Evolutionary conservation across 1,140 invertebrate genomes (phyloP).

Genomic region (Caenorhabditis brenneri): DNA sequence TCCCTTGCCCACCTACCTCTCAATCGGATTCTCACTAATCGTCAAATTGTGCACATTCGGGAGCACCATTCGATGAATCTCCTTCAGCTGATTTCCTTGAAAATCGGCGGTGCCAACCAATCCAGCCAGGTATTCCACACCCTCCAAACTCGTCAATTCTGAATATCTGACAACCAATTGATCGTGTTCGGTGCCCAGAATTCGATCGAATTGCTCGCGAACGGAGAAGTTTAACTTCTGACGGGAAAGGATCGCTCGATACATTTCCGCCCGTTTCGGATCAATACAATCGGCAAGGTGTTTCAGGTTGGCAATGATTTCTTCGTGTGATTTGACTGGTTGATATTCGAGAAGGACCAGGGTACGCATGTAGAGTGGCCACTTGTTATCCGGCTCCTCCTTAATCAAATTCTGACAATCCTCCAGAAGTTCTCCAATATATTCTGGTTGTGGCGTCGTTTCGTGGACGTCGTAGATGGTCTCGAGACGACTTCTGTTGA

Average conservation of each 20-base stretch:
- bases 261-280: conserved; percentile 27
- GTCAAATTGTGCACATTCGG: conserved; percentile 35
- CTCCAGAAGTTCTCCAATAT: background rate
- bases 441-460: background rate
- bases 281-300: background rate
- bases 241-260: background rate
- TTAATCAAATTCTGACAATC: background rate
- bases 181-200: background rate
- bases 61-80: conserved; percentile 20
- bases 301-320: conserved; percentile 36
- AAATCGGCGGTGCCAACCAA: conserved; percentile 27
- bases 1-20: background rate
- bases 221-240: conserved; percentile 10
- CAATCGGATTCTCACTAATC: conserved; percentile 50
- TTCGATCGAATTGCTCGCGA: conserved; percentile 5
- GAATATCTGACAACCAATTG: background rate
- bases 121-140: conserved; percentile 36
- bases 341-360: conserved; percentile 11
- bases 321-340: background rate
- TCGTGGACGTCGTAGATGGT: background rate
- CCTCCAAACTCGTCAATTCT: conserved; percentile 34
- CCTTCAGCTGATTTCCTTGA: conserved; percentile 35
- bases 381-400: conserved; percentile 32
- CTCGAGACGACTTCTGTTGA: background rate
- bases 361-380: conserved; percentile 26